Percentiles rank a stretch among this genome's conserved stretches.
Conservation (phyloP, 2,797 vertebrate species). For the Heteromormyrus szaboi region DNA sequence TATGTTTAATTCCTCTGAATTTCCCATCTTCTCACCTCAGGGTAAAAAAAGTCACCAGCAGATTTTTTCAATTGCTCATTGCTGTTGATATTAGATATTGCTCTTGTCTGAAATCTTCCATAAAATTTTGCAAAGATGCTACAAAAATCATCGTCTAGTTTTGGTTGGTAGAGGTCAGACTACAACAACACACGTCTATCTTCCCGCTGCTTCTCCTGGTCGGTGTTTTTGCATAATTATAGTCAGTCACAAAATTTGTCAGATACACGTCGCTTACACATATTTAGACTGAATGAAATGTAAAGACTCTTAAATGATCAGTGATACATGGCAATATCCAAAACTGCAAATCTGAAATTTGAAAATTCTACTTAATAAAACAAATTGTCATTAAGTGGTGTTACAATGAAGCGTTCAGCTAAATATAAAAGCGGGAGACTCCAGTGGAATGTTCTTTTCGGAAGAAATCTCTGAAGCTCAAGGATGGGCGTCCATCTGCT, state of each 20-base stretch:
- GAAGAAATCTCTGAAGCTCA: neutral
- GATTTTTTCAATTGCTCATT: neutral
- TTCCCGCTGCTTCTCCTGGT: neutral
- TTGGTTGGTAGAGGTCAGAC: neutral
- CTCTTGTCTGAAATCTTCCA: slow-evolving; percentile 30
- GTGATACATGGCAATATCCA: neutral
- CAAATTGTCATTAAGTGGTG: neutral
- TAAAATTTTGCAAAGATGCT: slow-evolving; percentile 50
- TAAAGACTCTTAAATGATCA: neutral
- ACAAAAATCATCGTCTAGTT: slow-evolving; percentile 41
- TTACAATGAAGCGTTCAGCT: neutral
- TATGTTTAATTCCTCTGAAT: slow-evolving; percentile 14
- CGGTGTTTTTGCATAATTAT: neutral
- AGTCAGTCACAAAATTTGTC: neutral
- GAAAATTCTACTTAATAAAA: neutral
- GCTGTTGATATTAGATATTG: neutral
- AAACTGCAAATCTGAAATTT: neutral
- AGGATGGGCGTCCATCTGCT: neutral
- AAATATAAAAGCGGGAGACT: neutral
- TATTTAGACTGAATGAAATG: neutral
- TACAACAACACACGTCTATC: neutral
- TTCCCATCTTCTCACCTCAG: neutral
- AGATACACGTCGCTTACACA: neutral
- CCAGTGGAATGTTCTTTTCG: neutral
- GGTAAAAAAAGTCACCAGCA: neutral